phyloP scores from a whole-genome alignment of 2,888 invertebrate species.

The Diarsia rubi region DNA sequence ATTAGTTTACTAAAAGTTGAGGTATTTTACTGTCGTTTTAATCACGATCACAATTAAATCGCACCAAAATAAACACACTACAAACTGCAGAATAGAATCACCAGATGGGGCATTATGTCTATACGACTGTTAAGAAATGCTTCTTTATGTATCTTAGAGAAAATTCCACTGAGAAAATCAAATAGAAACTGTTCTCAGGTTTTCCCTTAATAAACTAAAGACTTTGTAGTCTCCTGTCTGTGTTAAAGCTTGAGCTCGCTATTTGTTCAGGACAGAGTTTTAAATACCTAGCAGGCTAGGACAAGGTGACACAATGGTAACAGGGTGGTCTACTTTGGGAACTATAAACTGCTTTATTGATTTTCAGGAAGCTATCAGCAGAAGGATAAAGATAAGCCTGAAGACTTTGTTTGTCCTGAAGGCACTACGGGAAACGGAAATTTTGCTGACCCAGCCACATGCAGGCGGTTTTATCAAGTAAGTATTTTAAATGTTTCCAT shows the following conservation, averaged over 20 bases:
- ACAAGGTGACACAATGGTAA: conserved; percentile 40
- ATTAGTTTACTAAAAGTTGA: conserved; percentile 1
- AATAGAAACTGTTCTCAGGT: conserved; percentile 57
- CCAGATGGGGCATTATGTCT: conserved; percentile 24
- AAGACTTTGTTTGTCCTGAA: conserved; percentile 95
- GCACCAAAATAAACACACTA: background rate
- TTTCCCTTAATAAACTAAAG: conserved; percentile 58
- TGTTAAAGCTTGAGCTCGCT: conserved; percentile 40
- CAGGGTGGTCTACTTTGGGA: conserved; percentile 10
- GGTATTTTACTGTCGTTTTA: conserved; percentile 12
- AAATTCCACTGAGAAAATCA: conserved; percentile 53
- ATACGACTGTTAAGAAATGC: conserved; percentile 45
- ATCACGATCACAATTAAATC: background rate
- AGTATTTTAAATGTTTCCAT: conserved; percentile 55
- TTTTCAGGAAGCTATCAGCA: conserved; percentile 85
- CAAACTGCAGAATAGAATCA: conserved; percentile 3
- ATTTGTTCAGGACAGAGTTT: conserved; percentile 53
- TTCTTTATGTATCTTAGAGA: conserved; percentile 53
- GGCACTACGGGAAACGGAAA: conserved; percentile 95
- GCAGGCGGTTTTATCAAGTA: conserved; percentile 97
- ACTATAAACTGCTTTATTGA: conserved; percentile 44
- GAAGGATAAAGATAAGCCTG: conserved; percentile 89
- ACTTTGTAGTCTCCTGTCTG: conserved; percentile 47
- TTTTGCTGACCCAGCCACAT: conserved; percentile 97
- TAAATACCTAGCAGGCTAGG: conserved; percentile 40